Evolutionary conservation across 2,113 vertebrate genomes (phyloP).

Genomic region (cat (Felis catus)): DNA sequence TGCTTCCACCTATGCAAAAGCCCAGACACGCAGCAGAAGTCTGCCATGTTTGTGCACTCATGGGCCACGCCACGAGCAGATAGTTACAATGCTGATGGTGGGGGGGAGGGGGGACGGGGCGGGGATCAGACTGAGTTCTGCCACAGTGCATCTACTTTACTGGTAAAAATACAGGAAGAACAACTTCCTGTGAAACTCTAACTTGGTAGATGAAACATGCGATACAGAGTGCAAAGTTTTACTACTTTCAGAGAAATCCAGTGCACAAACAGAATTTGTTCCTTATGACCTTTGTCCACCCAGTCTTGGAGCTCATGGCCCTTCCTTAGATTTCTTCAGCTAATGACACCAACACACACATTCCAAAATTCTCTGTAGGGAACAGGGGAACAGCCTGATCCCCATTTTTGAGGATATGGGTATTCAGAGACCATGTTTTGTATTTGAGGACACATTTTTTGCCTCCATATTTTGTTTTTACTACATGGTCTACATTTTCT

Average conservation of each 20-base stretch:
- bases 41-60: fast-evolving
- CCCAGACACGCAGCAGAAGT: background rate
- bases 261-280: background rate
- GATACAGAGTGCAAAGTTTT: background rate
- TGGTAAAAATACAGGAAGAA: background rate
- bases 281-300: background rate
- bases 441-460: background rate
- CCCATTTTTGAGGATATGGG: background rate
- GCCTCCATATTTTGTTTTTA: background rate
- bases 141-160: background rate
- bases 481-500: background rate
- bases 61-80: fast-evolving
- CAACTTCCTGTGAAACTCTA: background rate
- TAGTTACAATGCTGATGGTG: fast-evolving
- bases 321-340: background rate
- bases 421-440: background rate
- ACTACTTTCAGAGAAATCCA: background rate
- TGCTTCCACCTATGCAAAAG: background rate
- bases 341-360: background rate
- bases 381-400: background rate
- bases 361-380: background rate
- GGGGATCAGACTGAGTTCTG: background rate
- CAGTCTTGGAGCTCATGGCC: background rate
- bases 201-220: background rate
- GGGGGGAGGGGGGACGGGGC: no score